Percentiles rank a stretch among this genome's conserved stretches.
Conservation (phyloP, 2,888 invertebrate genomes). For the Xylophagus ater region DNA sequence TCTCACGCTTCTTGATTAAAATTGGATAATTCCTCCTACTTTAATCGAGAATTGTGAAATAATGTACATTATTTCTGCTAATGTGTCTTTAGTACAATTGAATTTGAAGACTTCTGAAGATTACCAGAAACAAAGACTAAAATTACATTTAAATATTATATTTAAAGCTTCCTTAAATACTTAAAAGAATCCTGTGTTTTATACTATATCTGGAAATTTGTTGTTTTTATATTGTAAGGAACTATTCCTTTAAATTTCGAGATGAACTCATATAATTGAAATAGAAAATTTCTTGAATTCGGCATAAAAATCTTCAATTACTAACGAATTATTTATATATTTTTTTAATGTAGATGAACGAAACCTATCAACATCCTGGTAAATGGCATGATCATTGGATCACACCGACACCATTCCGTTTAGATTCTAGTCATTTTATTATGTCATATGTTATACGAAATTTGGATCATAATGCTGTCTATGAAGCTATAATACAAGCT, state of each 20-base stretch:
- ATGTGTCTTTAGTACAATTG: too few relatives aligned
- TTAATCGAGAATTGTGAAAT: too few relatives aligned
- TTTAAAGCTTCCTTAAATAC: neutral
- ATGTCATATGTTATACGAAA: conserved; percentile 54
- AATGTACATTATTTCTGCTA: too few relatives aligned
- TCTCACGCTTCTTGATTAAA: too few relatives aligned
- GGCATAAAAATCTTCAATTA: conserved; percentile 1
- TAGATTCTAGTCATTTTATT: conserved; percentile 40
- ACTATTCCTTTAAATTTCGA: neutral
- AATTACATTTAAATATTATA: too few relatives aligned
- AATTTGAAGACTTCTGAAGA: too few relatives aligned
- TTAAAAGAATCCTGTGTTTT: neutral
- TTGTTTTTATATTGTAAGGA: neutral
- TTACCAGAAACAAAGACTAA: too few relatives aligned
- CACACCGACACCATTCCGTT: conserved; percentile 34
- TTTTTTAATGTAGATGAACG: conserved; percentile 48
- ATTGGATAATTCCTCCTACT: too few relatives aligned
- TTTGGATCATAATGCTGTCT: conserved; percentile 54
- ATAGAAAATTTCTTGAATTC: neutral
- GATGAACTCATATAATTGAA: neutral
- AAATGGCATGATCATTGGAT: conserved; percentile 53
- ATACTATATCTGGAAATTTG: neutral
- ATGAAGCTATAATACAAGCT: conserved; percentile 62
- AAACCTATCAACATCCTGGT: conserved; percentile 58
- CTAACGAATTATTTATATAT: neutral